phyloP scores from a whole-genome alignment of 2,888 invertebrate genomes.

The Ophioninae sp. region DNA sequence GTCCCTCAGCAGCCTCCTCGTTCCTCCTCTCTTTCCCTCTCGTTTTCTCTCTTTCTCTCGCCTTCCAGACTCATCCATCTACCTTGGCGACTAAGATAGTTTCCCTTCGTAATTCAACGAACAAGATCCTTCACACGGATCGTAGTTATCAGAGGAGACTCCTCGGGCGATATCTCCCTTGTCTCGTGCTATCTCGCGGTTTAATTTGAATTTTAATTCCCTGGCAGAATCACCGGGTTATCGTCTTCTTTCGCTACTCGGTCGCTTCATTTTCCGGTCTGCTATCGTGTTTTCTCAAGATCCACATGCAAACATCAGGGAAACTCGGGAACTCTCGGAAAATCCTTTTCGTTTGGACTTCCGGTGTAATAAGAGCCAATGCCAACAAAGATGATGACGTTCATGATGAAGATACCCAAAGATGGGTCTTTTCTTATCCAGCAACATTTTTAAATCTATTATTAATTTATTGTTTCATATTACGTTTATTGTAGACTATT shows the following conservation, averaged over 20 bases:
- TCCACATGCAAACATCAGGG: neutral
- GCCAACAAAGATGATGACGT: too few relatives aligned
- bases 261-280: constrained; percentile 38
- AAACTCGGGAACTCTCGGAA: neutral
- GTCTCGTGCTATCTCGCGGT: constrained; percentile 29
- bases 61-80: neutral
- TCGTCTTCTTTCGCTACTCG: constrained; percentile 38
- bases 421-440: too few relatives aligned
- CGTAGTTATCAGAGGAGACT: constrained; percentile 5
- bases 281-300: constrained; percentile 26
- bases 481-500: too few relatives aligned
- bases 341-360: neutral
- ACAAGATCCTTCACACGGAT: constrained; percentile 20
- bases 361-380: too few relatives aligned
- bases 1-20: constrained; percentile 15
- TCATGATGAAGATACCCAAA: too few relatives aligned
- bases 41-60: neutral
- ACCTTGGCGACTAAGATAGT: constrained; percentile 24
- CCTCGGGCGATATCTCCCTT: constrained; percentile 29
- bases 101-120: constrained; percentile 31
- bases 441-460: too few relatives aligned
- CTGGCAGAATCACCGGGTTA: constrained; percentile 34
- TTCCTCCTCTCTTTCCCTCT: neutral
- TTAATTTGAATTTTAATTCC: constrained; percentile 59
- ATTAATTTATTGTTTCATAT: too few relatives aligned